Base-by-base conservation (phyloP, 1,140 invertebrate species). In the Pissodes strobi region DNA sequence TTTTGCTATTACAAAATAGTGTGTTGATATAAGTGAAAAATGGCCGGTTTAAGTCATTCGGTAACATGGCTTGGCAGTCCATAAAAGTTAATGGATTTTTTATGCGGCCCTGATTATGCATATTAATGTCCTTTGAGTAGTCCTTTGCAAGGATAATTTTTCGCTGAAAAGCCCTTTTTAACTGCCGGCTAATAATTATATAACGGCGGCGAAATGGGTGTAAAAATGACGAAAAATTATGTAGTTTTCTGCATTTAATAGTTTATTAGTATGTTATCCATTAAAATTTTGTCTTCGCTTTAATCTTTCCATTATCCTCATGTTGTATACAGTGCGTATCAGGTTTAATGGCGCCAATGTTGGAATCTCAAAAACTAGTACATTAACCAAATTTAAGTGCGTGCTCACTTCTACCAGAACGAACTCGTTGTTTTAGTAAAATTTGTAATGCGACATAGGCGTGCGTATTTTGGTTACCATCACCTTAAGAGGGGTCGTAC, bases 51-150 rank as follows among this genome's bases (percentile, higher is more conserved):
- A 64, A 64, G 62, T 64, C 62, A 64, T 64, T 64, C 55, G 43
- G 41, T 64, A 64, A 62, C 62, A 49, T 57, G 60, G 53, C 52
- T 23, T 37, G 52, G 48, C 62, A 48, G 52, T 58, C 63, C 55
- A 69, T 71, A 71, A 71, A 71, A 69, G 59, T 67, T 71, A 71
- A 71, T 71, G 70, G 70, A 71, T 69, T 71, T 71, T 71, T 71
- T 71, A 71, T 71, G 68, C 70, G 45, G 53, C 43, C n/a, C 66
- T 67, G 67, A 71, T 71, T 71, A 71, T 71, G 69, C 67, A 71
- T 71, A 71, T 69, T 69, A 71, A 71, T 71, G 64, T 30, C 69
- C 59, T 67, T 71, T 69, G 64, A 71, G 68, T 69, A 71, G 57
- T 65, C 48, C 64, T 64, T 59, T 48, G 55, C 59, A 25, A 65